Evolutionary conservation across 2,797 vertebrate genomes (phyloP).

Genomic region (Phrynocephalus forsythii): DNA sequence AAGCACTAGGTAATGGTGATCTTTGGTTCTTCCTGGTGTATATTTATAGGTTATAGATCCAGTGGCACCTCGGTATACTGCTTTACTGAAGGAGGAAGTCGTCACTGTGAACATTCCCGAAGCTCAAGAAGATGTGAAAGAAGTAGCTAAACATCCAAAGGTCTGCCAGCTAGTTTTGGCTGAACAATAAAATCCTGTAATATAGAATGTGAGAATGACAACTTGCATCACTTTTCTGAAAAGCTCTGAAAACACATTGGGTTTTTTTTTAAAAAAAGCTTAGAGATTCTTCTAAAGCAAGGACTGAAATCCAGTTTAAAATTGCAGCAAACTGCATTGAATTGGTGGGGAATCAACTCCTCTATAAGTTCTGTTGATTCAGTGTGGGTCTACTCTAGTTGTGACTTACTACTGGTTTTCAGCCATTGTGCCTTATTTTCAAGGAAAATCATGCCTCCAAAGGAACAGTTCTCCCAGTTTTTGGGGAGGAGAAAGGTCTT

Average conservation of each 20-base stretch:
- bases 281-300: too few relatives aligned
- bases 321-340: too few relatives aligned
- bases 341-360: too few relatives aligned
- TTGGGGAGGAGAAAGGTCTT: too few relatives aligned
- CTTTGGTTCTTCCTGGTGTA: slow-evolving; percentile 44
- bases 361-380: too few relatives aligned
- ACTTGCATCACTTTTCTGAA: not conserved
- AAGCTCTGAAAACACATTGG: not conserved
- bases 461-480: too few relatives aligned
- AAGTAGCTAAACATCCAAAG: slow-evolving; percentile 96
- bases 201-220: slow-evolving; percentile 14
- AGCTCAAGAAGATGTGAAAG: slow-evolving; percentile 89
- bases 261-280: too few relatives aligned
- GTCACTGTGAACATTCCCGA: slow-evolving; percentile 87
- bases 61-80: slow-evolving; percentile 92
- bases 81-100: slow-evolving; percentile 87
- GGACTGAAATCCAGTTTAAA: too few relatives aligned
- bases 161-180: slow-evolving; percentile 72
- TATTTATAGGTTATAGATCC: slow-evolving; percentile 93
- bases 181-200: slow-evolving; percentile 2
- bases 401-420: too few relatives aligned
- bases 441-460: too few relatives aligned
- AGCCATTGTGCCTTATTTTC: too few relatives aligned
- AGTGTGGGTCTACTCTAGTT: too few relatives aligned
- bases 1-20: slow-evolving; percentile 29